Conservation (phyloP, 1,140 invertebrate genomes). For the Meteorus sp. region DNA sequence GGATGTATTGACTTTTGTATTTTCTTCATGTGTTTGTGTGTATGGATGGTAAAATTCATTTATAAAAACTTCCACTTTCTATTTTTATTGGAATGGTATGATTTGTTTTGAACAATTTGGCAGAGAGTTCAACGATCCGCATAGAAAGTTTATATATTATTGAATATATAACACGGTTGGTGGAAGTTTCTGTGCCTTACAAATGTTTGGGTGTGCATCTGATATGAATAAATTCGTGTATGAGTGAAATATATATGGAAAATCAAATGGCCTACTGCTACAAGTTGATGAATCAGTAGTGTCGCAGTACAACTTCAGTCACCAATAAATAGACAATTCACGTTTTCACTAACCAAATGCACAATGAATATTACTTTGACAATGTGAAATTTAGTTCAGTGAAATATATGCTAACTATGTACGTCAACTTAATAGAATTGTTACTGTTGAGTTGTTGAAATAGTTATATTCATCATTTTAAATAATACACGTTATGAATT, state of each 20-base stretch:
- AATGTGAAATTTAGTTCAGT: slow-evolving; percentile 8
- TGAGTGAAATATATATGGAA: slow-evolving; percentile 5
- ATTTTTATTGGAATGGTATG: no score
- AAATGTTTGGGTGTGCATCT: background rate
- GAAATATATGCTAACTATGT: background rate
- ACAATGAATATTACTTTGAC: slow-evolving; percentile 11
- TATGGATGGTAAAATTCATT: no score
- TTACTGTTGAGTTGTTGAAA: background rate
- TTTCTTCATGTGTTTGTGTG: no score
- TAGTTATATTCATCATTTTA: no score
- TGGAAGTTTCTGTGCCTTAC: background rate
- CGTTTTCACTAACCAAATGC: background rate
- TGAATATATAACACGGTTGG: background rate
- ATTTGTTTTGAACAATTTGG: no score
- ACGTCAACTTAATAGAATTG: background rate
- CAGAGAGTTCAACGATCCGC: background rate
- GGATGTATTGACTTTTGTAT: no score
- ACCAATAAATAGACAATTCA: slow-evolving; percentile 19
- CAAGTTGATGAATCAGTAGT: slow-evolving; percentile 23
- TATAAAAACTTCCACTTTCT: no score
- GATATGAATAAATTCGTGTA: background rate
- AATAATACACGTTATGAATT: no score
- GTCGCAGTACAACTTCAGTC: slow-evolving; percentile 14
- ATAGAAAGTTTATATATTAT: background rate
- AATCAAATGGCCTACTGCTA: slow-evolving; percentile 4